These are phyloP conservation scores for Serrognathus titanus DNA, from an alignment of 2,888 invertebrate species.

Conservation along the genomic window DNA sequence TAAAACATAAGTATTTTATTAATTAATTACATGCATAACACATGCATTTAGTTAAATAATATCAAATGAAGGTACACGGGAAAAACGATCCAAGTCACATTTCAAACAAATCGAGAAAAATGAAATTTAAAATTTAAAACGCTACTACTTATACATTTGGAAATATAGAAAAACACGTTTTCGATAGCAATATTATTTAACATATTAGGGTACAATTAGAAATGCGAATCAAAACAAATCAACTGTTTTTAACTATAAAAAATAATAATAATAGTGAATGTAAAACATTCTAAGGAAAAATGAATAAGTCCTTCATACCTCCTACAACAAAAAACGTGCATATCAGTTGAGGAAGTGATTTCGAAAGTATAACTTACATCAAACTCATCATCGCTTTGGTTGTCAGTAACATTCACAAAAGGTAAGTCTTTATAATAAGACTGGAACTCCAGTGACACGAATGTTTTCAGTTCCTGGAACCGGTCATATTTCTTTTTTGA, in stretches of 20 bases:
- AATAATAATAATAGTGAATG: too few species aligned
- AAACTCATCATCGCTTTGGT: too few species aligned
- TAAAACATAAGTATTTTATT: too few species aligned
- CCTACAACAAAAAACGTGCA: background rate
- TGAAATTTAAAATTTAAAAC: background rate
- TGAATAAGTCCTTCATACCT: background rate
- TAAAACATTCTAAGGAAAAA: too few species aligned
- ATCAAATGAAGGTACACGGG: background rate
- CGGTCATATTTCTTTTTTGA: too few species aligned
- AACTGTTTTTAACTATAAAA: too few species aligned
- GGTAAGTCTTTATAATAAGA: conserved; percentile 3
- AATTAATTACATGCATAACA: too few species aligned
- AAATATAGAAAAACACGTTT: background rate
- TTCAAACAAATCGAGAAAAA: background rate
- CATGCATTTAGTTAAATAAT: too few species aligned
- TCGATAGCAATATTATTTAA: background rate
- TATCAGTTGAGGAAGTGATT: background rate
- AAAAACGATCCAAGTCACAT: background rate
- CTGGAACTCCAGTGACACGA: conserved; percentile 4
- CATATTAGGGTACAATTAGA: background rate
- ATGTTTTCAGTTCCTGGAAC: conserved; percentile 6
- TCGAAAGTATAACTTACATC: too few species aligned
- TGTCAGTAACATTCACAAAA: conserved; percentile 3
- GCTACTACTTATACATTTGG: background rate
- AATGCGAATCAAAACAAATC: too few species aligned